These are phyloP conservation scores for Microtus ochrogaster DNA, from an alignment of 2,113 vertebrate genomes.

Conservation along the genomic window DNA sequence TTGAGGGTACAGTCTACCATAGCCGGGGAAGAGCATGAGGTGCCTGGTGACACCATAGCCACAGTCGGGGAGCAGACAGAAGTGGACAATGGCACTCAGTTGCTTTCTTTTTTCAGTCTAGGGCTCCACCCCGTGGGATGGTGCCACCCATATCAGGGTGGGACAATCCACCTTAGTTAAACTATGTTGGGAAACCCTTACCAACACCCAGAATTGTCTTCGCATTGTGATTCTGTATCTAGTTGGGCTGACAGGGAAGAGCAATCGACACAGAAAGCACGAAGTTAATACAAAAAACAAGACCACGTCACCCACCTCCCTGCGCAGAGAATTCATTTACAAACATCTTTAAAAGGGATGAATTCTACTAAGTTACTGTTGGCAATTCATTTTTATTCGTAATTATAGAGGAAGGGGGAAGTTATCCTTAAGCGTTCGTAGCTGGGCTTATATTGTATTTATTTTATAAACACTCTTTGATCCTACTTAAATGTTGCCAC, in stretches of 20 bases:
- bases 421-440: neutral
- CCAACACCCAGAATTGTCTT: neutral
- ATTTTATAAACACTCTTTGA: constrained; percentile 26
- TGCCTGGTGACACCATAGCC: neutral
- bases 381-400: constrained; percentile 26
- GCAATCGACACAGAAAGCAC: neutral
- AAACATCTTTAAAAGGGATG: neutral
- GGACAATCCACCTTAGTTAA: neutral
- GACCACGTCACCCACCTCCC: neutral
- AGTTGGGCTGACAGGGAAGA: too few relatives aligned
- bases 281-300: neutral
- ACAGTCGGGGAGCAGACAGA: neutral
- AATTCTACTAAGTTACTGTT: constrained; percentile 3
- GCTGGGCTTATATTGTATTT: constrained; percentile 34
- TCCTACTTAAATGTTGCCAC: constrained; percentile 37
- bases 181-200: neutral
- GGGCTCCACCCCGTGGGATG: neutral
- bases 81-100: neutral
- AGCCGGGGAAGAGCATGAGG: accelerated
- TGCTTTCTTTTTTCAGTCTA: neutral
- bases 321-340: neutral
- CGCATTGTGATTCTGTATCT: neutral
- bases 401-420: neutral
- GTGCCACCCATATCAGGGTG: neutral
- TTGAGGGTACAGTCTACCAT: neutral